Conservation (phyloP, 2,888 invertebrate genomes). For the Lepidochitona cinerea region DNA sequence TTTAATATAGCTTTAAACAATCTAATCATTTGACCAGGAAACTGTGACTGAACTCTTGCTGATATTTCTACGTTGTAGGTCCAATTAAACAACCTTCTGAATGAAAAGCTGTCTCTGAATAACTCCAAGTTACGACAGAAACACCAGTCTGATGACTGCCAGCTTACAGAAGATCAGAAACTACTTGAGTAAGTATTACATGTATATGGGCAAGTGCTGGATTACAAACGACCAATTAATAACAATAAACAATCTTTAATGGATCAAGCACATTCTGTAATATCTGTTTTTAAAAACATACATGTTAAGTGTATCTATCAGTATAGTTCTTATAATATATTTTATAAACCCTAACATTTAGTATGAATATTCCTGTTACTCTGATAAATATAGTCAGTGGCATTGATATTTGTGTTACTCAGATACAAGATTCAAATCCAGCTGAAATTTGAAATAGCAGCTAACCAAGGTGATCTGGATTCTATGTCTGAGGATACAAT, state of each 20-base stretch:
- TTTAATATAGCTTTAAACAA: too few species aligned
- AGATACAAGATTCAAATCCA: constrained; percentile 56
- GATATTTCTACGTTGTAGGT: constrained; percentile 26
- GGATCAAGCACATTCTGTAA: too few species aligned
- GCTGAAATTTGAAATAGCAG: constrained; percentile 50
- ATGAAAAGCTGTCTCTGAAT: constrained; percentile 28
- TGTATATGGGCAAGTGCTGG: too few species aligned
- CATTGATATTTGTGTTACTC: too few species aligned
- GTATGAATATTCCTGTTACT: too few species aligned
- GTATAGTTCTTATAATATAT: too few species aligned
- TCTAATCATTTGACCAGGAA: too few species aligned
- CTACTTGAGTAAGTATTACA: constrained; percentile 44
- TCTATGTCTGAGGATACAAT: constrained; percentile 32
- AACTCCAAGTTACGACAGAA: constrained; percentile 40
- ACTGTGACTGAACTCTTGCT: not conserved
- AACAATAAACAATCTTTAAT: too few species aligned
- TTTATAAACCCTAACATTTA: too few species aligned
- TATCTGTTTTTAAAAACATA: not conserved
- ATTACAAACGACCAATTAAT: too few species aligned
- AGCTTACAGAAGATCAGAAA: constrained; percentile 31
- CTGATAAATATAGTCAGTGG: too few species aligned
- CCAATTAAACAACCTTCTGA: constrained; percentile 31
- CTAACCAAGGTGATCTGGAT: constrained; percentile 20
- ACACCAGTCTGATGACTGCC: constrained; percentile 26
- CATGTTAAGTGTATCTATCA: not conserved